Evolutionary conservation across 2,113 vertebrate genomes (phyloP), one percentile per base, ranked within the genome.

Genomic region (Saccopteryx bilineata): DNA sequence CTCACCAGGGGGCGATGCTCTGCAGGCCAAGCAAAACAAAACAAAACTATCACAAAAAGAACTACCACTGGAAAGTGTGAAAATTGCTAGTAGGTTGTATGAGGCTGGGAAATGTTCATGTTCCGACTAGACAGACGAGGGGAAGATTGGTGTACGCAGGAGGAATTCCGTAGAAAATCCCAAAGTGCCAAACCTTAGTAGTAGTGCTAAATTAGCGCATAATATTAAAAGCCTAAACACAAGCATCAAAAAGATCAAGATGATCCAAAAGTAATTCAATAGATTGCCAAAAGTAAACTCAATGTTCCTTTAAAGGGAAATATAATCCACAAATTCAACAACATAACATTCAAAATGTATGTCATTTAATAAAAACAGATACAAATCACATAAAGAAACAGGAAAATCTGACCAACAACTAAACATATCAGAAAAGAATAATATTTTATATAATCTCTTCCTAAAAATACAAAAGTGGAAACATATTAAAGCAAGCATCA

Each of bases 231-330:
- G 28, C 46, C 10, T 90, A 61, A 94, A 93, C 63, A 52, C 21
- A 96, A 94, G 26, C 33, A 69, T n/a, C 56, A 72, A 46, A 93
- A 79, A 74, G 48, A 84, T 60, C 46, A 80, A 65, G 56, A 81
- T 46, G 75, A 87, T 87, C 24, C 14, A n/a, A 54, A 86, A 86
- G 68, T 61, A 72, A 74, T 48, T 85, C 85, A 33, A 85, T 1
- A 76, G 56, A 23, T 1, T 79, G 23, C n/a, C 60, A 87, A 91
- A 90, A 61, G 58, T 54, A 93, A 90, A 75, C 8, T 81, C 60
- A 68, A 86, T 15, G 66, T 75, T 90, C 33, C 17, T 90, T 72
- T 68, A 52, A 79, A 74, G 33, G 39, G 60, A 90, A 39, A 58
- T 14, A 86, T 76, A 86, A 52, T 65, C 50, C 18, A 86, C 74